These are phyloP conservation scores for Emberiza fucata DNA, from an alignment of 2,113 vertebrate species.

Conservation along the genomic window DNA sequence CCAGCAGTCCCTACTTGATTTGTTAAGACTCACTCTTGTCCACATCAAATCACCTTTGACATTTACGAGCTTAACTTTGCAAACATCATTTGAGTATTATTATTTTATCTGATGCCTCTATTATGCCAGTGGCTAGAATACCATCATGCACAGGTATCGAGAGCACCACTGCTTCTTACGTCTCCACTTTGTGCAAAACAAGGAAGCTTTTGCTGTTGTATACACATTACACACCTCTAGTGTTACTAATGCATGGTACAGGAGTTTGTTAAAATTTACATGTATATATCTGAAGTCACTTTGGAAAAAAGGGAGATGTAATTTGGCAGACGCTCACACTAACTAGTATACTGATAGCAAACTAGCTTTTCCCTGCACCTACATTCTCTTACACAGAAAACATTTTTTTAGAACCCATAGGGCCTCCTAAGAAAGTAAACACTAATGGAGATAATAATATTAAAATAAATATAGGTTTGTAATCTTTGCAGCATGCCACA, in stretches of 20 bases:
- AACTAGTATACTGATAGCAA: background rate
- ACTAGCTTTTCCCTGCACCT: background rate
- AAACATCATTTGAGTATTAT: slow-evolving; percentile 60
- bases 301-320: background rate
- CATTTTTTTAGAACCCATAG: background rate
- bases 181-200: background rate
- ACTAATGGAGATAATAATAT: background rate
- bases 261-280: background rate
- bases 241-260: background rate
- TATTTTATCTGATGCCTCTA: slow-evolving; percentile 50
- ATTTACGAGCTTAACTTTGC: slow-evolving; percentile 45
- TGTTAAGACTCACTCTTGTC: slow-evolving; percentile 62
- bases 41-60: slow-evolving; percentile 62
- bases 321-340: background rate
- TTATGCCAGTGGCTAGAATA: background rate
- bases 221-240: background rate
- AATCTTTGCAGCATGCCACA: background rate
- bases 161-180: background rate
- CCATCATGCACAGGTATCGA: background rate
- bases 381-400: background rate
- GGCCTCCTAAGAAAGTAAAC: background rate
- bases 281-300: background rate
- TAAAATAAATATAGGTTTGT: background rate
- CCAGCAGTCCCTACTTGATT: slow-evolving; percentile 36
- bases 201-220: background rate